Conservation (phyloP, 2,797 vertebrate genomes). For the Macropus fuliginosus region DNA sequence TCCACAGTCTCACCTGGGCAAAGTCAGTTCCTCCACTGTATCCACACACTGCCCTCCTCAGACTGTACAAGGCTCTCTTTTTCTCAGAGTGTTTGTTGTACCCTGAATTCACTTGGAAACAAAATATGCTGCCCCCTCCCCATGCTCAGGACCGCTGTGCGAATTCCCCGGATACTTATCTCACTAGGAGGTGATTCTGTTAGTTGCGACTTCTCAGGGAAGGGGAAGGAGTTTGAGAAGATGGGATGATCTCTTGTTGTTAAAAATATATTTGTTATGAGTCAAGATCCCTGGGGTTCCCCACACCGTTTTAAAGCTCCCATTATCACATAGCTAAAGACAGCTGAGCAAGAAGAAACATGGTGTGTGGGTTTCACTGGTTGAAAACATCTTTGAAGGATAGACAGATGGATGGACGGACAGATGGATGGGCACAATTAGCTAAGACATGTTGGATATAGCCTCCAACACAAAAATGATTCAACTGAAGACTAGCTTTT, state of each 20-base stretch:
- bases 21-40: not conserved
- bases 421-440: not conserved
- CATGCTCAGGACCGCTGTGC: not conserved
- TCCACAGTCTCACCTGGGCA: too few species aligned
- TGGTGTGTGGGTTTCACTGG: not conserved
- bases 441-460: not conserved
- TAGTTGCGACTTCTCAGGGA: not conserved
- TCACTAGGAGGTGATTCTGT: not conserved
- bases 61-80: not conserved
- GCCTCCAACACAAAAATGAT: conserved; percentile 13
- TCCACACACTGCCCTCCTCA: not conserved
- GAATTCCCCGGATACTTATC: not conserved
- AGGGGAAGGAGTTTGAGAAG: not conserved
- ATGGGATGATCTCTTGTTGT: not conserved
- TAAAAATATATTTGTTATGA: not conserved
- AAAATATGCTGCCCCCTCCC: not conserved
- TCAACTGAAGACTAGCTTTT: conserved; percentile 20
- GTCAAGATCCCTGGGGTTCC: not conserved
- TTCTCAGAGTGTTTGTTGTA: not conserved
- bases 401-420: not conserved
- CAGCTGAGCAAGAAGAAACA: not conserved
- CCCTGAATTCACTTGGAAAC: not conserved
- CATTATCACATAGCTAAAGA: not conserved
- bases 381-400: not conserved
- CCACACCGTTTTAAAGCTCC: not conserved